Conservation (phyloP, 2,113 vertebrate species). For the Columba livia region DNA sequence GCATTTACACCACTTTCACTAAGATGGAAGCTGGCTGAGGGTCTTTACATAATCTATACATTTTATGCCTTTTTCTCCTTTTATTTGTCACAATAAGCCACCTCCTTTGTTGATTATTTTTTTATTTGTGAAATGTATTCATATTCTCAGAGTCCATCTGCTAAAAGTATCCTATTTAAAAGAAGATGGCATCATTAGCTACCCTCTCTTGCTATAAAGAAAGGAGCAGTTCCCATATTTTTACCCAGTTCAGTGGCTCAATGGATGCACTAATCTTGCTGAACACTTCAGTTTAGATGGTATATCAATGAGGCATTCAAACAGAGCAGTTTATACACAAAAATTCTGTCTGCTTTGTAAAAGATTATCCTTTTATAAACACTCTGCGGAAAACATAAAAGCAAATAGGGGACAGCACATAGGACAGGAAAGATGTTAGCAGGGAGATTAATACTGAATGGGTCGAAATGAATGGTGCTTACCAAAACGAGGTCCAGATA, state of each 20-base stretch:
- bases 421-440: conserved; percentile 88
- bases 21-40: background rate
- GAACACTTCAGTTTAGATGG: conserved; percentile 85
- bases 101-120: conserved; percentile 50
- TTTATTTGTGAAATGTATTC: conserved; percentile 66
- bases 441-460: conserved; percentile 90
- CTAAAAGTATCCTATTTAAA: conserved; percentile 77
- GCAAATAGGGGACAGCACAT: conserved; percentile 82
- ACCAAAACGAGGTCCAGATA: conserved; percentile 85
- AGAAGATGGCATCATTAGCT: conserved; percentile 70
- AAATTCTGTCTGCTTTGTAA: conserved; percentile 87
- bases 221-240: conserved; percentile 76
- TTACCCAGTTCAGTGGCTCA: conserved; percentile 77
- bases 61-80: conserved; percentile 23
- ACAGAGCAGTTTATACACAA: conserved; percentile 83
- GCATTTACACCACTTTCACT: conserved; percentile 4
- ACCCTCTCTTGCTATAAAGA: conserved; percentile 71
- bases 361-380: conserved; percentile 90
- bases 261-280: conserved; percentile 82
- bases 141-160: conserved; percentile 80
- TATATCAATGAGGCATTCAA: conserved; percentile 84
- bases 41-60: background rate
- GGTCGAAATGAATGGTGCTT: conserved; percentile 83
- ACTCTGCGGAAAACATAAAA: conserved; percentile 85
- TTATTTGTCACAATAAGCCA: conserved; percentile 28